A percentile compares a stretch with the other conserved stretches of the same genome.
phyloP scores from a whole-genome alignment of 2,888 invertebrate species.

The Scaptomyza parva region DNA sequence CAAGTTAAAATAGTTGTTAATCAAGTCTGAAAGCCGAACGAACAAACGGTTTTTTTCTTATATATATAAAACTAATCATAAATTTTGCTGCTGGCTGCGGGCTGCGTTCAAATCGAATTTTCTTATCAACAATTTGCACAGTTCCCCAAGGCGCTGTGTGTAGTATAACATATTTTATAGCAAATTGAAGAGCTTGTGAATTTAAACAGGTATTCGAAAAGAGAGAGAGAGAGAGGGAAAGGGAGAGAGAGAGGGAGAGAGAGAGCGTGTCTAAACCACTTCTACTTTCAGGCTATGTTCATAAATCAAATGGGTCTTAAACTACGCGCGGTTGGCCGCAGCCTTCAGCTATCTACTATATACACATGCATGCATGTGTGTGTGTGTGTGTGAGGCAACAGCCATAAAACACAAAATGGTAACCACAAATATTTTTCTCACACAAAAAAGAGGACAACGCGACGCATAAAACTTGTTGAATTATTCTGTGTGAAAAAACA shows the following conservation, averaged over 20 bases:
- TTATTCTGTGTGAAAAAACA: slow-evolving; percentile 47
- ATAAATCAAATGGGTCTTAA: slow-evolving; percentile 70
- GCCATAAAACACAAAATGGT: slow-evolving; percentile 55
- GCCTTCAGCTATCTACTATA: too few species aligned
- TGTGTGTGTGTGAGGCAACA: slow-evolving; percentile 27
- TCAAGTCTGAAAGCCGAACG: not conserved
- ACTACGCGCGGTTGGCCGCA: slow-evolving; percentile 25
- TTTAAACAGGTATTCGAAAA: slow-evolving; percentile 55
- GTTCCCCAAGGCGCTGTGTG: slow-evolving; percentile 1
- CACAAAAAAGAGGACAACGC: slow-evolving; percentile 27
- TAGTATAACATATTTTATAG: slow-evolving; percentile 29
- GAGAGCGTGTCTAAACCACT: slow-evolving; percentile 17
- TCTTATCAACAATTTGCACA: slow-evolving; percentile 47
- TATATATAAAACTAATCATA: not conserved
- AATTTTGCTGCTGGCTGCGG: not conserved
- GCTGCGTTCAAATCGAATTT: slow-evolving; percentile 14
- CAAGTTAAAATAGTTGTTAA: not conserved
- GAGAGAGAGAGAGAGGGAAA: slow-evolving; percentile 6
- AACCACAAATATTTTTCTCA: slow-evolving; percentile 74
- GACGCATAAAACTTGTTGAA: slow-evolving; percentile 77
- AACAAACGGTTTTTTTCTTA: not conserved
- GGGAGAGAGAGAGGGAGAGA: not conserved
- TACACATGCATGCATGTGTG: too few species aligned
- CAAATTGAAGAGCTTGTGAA: slow-evolving; percentile 44
- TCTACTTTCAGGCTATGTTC: slow-evolving; percentile 27